phyloP scores from a whole-genome alignment of 2,888 invertebrate genomes.

The Pristionchus arcanus region DNA sequence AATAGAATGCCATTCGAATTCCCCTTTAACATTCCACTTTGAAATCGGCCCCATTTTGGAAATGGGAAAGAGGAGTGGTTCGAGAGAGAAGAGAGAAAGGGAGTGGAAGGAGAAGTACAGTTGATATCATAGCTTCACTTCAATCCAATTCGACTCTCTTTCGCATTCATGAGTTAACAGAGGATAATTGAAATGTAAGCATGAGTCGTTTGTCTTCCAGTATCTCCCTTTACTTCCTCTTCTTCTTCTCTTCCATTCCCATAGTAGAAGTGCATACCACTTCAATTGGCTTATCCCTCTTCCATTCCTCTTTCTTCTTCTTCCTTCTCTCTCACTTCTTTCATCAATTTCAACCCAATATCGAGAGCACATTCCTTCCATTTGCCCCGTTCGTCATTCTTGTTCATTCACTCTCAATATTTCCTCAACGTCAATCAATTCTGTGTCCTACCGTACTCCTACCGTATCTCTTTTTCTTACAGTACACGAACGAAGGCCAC shows the following conservation, averaged over 20 bases:
- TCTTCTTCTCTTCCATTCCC: background rate
- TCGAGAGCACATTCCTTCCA: constrained; percentile 7
- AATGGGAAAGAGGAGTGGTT: constrained; percentile 49
- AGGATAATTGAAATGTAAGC: background rate
- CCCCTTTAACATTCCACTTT: constrained; percentile 22
- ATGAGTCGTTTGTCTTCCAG: background rate
- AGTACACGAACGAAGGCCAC: constrained; percentile 49
- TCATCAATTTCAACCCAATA: constrained; percentile 11
- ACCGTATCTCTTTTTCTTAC: constrained; percentile 5
- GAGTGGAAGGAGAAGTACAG: background rate
- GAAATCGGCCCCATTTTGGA: constrained; percentile 28
- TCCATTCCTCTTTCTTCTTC: background rate
- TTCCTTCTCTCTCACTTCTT: constrained; percentile 31
- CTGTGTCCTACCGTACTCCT: background rate
- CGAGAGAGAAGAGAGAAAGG: background rate
- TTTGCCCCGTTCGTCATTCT: background rate
- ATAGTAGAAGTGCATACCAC: constrained; percentile 24
- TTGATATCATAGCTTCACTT: background rate
- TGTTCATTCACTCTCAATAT: constrained; percentile 7
- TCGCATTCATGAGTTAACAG: background rate
- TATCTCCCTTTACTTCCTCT: background rate
- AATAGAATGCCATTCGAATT: constrained; percentile 41
- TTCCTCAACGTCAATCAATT: background rate
- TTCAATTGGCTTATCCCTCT: constrained; percentile 39
- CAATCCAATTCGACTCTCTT: background rate